Conservation (phyloP, 2,888 invertebrate genomes). For the Cordilura impudica region DNA sequence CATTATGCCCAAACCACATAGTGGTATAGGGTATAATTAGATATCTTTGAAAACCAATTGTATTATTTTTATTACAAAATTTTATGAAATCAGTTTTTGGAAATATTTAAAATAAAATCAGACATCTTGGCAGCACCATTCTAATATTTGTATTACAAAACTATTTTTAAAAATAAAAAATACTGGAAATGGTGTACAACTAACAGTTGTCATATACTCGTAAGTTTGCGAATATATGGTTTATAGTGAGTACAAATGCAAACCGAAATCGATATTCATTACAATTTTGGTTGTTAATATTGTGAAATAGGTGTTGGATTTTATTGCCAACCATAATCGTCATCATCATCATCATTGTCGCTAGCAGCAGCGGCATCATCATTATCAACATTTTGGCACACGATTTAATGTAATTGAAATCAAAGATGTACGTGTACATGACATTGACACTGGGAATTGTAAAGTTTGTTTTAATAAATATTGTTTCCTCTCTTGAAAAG, state of each 20-base stretch:
- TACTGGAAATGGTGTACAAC: not conserved
- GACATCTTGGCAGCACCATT: no score
- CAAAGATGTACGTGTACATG: constrained; percentile 5
- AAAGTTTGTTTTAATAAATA: constrained; percentile 21
- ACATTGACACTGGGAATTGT: not conserved
- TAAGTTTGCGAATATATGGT: not conserved
- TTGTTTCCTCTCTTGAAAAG: not conserved
- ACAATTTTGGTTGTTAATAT: constrained; percentile 40
- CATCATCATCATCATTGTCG: constrained; percentile 3
- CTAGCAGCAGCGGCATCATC: no score
- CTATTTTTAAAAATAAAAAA: no score
- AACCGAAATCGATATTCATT: constrained; percentile 50
- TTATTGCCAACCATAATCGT: constrained; percentile 42
- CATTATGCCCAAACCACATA: no score
- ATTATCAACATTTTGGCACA: constrained; percentile 44
- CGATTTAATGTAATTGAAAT: constrained; percentile 45
- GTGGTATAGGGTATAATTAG: no score
- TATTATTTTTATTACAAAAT: no score
- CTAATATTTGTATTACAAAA: no score
- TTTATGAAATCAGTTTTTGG: no score
- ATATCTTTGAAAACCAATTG: no score
- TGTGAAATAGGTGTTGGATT: constrained; percentile 43
- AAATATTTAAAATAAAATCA: no score
- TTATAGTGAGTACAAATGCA: not conserved
- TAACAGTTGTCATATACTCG: not conserved